Conservation (phyloP, 2,888 invertebrate species). For the Coelopa pilipes region DNA sequence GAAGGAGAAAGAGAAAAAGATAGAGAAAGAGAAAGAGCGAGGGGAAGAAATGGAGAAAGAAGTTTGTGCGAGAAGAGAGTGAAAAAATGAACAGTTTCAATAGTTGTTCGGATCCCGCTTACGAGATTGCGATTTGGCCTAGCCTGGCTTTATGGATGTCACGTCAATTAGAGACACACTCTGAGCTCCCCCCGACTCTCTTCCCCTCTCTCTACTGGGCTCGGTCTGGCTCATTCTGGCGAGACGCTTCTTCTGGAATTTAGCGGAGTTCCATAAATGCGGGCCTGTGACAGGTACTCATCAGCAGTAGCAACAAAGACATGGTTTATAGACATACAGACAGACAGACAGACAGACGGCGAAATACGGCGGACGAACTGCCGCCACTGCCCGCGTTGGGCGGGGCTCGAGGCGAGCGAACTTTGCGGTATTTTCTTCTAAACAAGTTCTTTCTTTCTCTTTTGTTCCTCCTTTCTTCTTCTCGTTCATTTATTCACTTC, state of each 20-base stretch:
- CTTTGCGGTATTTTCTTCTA: constrained; percentile 19
- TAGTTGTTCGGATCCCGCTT: neutral
- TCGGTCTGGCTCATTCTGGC: neutral
- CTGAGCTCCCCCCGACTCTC: neutral
- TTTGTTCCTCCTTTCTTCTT: neutral
- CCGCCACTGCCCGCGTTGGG: neutral
- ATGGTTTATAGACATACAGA: neutral
- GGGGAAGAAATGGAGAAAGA: too few relatives aligned
- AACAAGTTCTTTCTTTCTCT: constrained; percentile 2
- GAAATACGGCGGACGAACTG: neutral
- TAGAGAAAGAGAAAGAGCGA: neutral
- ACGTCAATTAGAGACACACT: constrained; percentile 5
- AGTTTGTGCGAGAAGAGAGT: neutral
- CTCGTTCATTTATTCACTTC: neutral
- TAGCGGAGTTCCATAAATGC: constrained; percentile 9
- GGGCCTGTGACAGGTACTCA: constrained; percentile 22
- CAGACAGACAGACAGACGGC: neutral
- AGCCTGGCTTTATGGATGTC: neutral
- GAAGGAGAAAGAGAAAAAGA: too few relatives aligned
- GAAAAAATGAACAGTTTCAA: constrained; percentile 8
- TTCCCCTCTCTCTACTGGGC: neutral
- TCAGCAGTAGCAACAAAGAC: neutral
- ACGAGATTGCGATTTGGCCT: neutral
- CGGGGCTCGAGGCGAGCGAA: constrained; percentile 6
- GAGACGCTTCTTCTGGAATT: constrained; percentile 9